A percentile compares a stretch with the other conserved stretches of the same genome.
Evolutionary conservation across 2,113 vertebrate species (phyloP).

Genomic region (Cinclus mexicanus): DNA sequence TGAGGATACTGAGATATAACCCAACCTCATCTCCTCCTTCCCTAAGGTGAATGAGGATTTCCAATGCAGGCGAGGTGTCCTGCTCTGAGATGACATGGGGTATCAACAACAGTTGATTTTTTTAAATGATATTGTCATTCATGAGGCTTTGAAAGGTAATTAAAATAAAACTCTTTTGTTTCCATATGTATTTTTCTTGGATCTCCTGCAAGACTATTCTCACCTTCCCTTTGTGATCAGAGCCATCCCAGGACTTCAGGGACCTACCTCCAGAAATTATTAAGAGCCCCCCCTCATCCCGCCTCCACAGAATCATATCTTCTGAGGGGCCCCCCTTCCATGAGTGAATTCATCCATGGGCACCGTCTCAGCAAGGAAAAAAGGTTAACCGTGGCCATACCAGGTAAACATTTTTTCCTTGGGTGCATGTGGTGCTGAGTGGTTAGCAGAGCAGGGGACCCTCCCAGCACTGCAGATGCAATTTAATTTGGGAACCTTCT

Average conservation of each 20-base stretch:
- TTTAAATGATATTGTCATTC: conserved; percentile 71
- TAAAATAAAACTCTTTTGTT: conserved; percentile 86
- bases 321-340: conserved; percentile 81
- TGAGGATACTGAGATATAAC: not conserved
- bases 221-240: conserved; percentile 88
- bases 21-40: conserved; percentile 35
- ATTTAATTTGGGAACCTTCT: conserved; percentile 52
- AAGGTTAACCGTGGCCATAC: conserved; percentile 83
- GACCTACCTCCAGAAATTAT: conserved; percentile 82
- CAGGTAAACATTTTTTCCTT: conserved; percentile 86
- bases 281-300: conserved; percentile 80
- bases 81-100: conserved; percentile 45
- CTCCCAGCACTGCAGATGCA: conserved; percentile 11
- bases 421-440: conserved; percentile 80
- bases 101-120: conserved; percentile 38
- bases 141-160: conserved; percentile 77
- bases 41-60: conserved; percentile 32
- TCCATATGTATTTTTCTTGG: conserved; percentile 84
- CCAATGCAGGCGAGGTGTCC: conserved; percentile 17
- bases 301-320: conserved; percentile 82
- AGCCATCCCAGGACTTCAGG: conserved; percentile 84
- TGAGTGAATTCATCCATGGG: conserved; percentile 82
- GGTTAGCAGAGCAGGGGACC: conserved; percentile 34
- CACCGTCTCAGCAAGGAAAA: conserved; percentile 84
- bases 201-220: conserved; percentile 86